Evolutionary conservation across 2,888 invertebrate genomes (phyloP).

Genomic region (Eueremaeus valkanovi): DNA sequence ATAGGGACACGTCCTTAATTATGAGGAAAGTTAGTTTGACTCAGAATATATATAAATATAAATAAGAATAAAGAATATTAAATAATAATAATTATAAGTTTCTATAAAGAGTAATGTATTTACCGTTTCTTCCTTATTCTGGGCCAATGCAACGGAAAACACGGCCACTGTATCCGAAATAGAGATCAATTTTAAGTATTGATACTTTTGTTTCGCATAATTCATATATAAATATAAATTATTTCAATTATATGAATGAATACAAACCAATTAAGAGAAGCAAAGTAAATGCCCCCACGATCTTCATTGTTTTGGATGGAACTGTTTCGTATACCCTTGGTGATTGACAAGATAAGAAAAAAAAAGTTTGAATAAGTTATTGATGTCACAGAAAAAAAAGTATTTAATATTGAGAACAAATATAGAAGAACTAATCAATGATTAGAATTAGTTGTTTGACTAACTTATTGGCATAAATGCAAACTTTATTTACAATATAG

Average conservation of each 20-base stretch:
- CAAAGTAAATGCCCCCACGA: conserved; percentile 33
- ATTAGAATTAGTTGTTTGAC: background rate
- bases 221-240: background rate
- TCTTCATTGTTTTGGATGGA: conserved; percentile 40
- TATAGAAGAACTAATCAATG: background rate
- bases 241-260: background rate
- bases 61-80: background rate
- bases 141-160: conserved; percentile 26
- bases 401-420: background rate
- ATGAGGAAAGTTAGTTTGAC: conserved; percentile 21
- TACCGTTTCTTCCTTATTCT: conserved; percentile 36
- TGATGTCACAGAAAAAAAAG: background rate
- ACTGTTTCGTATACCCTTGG: conserved; percentile 40
- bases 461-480: conserved; percentile 34
- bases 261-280: conserved; percentile 37
- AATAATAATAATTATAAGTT: background rate
- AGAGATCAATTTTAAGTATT: background rate
- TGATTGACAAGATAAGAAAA: background rate
- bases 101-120: background rate
- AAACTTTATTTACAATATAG: conserved; percentile 3
- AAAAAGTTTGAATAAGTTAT: background rate
- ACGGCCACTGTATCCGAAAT: conserved; percentile 27
- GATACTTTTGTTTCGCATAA: background rate
- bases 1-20: conserved; percentile 35
- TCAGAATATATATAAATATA: background rate